Evolutionary conservation across 1,140 invertebrate genomes (phyloP), one percentile per base, ranked within the genome.

Genomic region (Mesaphorura yosii): DNA sequence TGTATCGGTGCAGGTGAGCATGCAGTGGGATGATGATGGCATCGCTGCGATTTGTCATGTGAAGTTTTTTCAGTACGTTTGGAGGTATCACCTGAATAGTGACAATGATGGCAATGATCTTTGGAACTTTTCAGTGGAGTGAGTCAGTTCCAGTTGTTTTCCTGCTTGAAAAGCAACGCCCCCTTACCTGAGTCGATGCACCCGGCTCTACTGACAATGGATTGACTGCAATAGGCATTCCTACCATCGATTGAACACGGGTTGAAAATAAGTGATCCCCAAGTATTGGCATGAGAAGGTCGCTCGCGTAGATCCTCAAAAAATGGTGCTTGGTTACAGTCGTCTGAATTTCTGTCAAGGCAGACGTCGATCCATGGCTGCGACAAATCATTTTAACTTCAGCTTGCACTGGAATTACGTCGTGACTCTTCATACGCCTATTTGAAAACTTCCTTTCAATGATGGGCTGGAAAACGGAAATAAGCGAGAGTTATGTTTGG

Each of bases 241-340:
- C n/a, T n/a, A n/a, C n/a, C n/a, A n/a, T n/a, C n/a, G n/a, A n/a
- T n/a, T n/a, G n/a, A 27, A 72, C 65, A 20, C 68, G 60, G 14
- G 66, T 65, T 6, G 66, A 67, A 46, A 67, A 69, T 25, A 68
- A 38, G 44, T 71, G 68, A 50, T 75, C 73, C 3, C 73, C 73
- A 6, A 74, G 54, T 55, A 75, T 55, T 22, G 73, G 72, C 38
- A 64, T 61, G 3, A 73, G 44, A 29, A 65, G 58, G 12, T 66
- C 63, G 0, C 71, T 51, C n/a, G 69, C 65, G 34, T 70, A 73
- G 1, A 73, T 47, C 48, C 71, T 64, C 3, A 73, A 19, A 2
- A 66, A 62, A 55, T 72, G 66, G 58, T 66, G 66, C 55, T 64
- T 65, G 28, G 53, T 59, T 23, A 64, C 61, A 2, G 64, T 64